phyloP scores from a whole-genome alignment of 2,113 vertebrate genomes.

The Paradoxurus hermaphroditus region DNA sequence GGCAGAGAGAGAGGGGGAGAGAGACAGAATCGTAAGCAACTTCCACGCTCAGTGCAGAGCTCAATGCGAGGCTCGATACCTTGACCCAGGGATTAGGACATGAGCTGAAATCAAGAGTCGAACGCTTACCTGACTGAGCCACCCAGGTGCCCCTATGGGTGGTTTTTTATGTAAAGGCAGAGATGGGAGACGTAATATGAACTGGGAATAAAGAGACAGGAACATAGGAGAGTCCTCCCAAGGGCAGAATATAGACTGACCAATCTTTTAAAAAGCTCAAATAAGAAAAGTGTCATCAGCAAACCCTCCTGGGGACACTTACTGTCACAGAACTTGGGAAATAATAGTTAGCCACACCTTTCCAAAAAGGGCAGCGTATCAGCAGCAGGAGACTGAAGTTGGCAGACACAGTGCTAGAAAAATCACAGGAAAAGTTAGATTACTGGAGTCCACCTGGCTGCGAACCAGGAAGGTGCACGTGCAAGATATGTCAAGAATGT shows the following conservation, averaged over 20 bases:
- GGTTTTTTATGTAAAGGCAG: neutral
- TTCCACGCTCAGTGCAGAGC: too few species aligned
- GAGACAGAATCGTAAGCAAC: too few species aligned
- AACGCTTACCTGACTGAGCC: too few species aligned
- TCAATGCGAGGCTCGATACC: too few species aligned
- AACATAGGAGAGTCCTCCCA: neutral
- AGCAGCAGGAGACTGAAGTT: neutral
- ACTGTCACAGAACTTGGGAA: neutral
- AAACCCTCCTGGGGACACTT: neutral
- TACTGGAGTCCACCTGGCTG: neutral
- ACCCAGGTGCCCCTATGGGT: too few species aligned
- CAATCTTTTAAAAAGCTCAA: neutral
- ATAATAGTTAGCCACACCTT: neutral
- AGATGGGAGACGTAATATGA: neutral
- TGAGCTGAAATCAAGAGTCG: too few species aligned
- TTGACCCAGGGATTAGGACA: too few species aligned
- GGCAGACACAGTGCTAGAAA: neutral
- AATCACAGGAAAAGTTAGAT: neutral
- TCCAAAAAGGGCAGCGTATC: neutral
- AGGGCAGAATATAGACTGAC: neutral
- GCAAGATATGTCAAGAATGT: neutral
- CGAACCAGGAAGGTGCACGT: neutral
- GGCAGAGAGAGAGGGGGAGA: too few species aligned
- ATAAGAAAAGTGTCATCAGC: neutral
- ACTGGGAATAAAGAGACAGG: neutral